Base-by-base conservation (phyloP, 1,140 invertebrate species). In the Oryctes rhinoceros region DNA sequence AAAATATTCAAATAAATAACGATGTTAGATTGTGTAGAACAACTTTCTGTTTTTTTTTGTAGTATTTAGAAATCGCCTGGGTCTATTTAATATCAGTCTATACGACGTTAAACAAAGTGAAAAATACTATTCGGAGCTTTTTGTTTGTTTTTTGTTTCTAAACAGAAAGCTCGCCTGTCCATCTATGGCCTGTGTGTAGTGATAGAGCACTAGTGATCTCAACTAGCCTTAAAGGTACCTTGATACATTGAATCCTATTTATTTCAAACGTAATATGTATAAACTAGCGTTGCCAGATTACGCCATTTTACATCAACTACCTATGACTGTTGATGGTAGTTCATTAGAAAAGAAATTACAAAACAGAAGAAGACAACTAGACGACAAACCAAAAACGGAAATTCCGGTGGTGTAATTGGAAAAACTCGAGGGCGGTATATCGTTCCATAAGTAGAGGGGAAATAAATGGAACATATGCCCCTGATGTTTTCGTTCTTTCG, bases 141-240 rank as follows among this genome's bases (percentile, higher is more conserved):
- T 7, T 39, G 59, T 62, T 4, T 5, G 59, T 62, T 30, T 71
- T 24, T 13, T 18, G n/a, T 71, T 6, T 37, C 65, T 37, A 20
- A 30, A 71, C 20, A n/a, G 65, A 37, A 37, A 24, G 65, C 65
- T 37, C 65, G 24, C 65, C 82, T 82, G 83, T 83, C 83, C 83
- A 81, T 74, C 80, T 83, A 83, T 81, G 82, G 83, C 81, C 81
- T 82, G 82, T 77, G 75, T 81, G 82, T 85, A 85, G 84, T 82
- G 83, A 84, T 85, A 85, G 84, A 84, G 85, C 84, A 84, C 83
- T 86, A 86, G 85, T 86, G 85, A 86, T 86, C 85, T 86, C 85
- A 84, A 85, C 84, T 86, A 86, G 85, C 85, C 85, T 86, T 86
- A 86, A 86, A 84, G 85, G 85, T 86, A 86, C 85, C 85, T 86